Evolutionary conservation across 1,140 invertebrate species (phyloP).

Genomic region (Camponotus floridanus): DNA sequence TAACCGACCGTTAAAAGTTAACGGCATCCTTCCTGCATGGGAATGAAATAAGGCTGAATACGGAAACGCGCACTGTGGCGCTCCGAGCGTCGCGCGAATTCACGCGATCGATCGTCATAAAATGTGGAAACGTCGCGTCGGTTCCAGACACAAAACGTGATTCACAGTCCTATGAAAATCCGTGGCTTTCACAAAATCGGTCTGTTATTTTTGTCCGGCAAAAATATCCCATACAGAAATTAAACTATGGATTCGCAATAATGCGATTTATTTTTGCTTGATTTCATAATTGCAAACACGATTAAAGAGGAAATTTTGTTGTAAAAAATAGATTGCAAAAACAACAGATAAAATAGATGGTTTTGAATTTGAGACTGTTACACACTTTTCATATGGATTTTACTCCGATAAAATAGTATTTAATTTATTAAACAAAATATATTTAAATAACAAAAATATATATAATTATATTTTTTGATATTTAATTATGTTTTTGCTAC

Average conservation of each 20-base stretch:
- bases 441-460: too few relatives aligned
- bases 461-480: not conserved
- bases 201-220: slow-evolving; percentile 53
- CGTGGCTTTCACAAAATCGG: slow-evolving; percentile 55
- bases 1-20: slow-evolving; percentile 72
- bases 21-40: slow-evolving; percentile 55
- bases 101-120: slow-evolving; percentile 70
- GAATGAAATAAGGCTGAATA: slow-evolving; percentile 66
- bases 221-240: slow-evolving; percentile 10
- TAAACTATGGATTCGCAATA: slow-evolving; percentile 19
- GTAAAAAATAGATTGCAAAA: slow-evolving; percentile 13
- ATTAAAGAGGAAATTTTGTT: not conserved
- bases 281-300: slow-evolving; percentile 43
- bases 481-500: not conserved
- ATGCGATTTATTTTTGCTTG: slow-evolving; percentile 47
- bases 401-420: not conserved
- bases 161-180: slow-evolving; percentile 66
- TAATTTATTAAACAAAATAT: slow-evolving; percentile 15
- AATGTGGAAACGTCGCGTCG: slow-evolving; percentile 72
- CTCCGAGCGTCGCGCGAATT: slow-evolving; percentile 14
- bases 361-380: slow-evolving; percentile 3
- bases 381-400: not conserved
- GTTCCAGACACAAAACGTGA: slow-evolving; percentile 65
- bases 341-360: not conserved
- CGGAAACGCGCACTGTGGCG: slow-evolving; percentile 51